phyloP scores from a whole-genome alignment of 2,113 vertebrate genomes.

The Balaenoptera acutorostrata region DNA sequence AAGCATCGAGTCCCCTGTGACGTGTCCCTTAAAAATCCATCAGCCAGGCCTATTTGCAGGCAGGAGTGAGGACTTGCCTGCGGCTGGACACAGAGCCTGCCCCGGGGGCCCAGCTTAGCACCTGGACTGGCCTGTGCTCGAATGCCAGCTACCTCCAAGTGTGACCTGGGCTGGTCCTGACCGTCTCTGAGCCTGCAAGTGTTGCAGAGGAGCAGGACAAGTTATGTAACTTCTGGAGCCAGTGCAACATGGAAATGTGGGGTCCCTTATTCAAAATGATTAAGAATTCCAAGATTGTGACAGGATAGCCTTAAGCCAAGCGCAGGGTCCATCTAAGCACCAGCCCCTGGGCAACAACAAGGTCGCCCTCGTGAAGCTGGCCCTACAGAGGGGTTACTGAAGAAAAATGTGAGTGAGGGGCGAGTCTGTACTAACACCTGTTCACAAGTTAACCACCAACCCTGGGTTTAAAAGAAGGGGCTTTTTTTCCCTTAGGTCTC shows the following conservation, averaged over 20 bases:
- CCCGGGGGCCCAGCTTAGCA: not conserved
- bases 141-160: not conserved
- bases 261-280: not conserved
- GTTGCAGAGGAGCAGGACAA: not conserved
- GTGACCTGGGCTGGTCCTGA: not conserved
- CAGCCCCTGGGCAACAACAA: not conserved
- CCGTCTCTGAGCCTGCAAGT: not conserved
- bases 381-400: not conserved
- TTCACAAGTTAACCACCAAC: not conserved
- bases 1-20: not conserved
- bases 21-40: conserved; percentile 5
- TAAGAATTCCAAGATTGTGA: not conserved
- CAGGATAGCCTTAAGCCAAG: not conserved
- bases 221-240: not conserved
- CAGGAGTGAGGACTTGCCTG: not conserved
- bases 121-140: not conserved
- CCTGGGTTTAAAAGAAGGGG: not conserved
- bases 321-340: fast-evolving
- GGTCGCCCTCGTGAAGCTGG: not conserved
- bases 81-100: not conserved
- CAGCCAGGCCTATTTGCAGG: not conserved
- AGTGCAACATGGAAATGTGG: not conserved
- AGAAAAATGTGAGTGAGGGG: not conserved
- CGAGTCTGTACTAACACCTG: not conserved
- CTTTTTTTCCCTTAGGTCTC: not conserved